Evolutionary conservation across 53 echinoderm and acorn worm genomes (phyloP), one percentile per base, ranked within the genome.

Genomic region (Hippasteria phrygiana): DNA sequence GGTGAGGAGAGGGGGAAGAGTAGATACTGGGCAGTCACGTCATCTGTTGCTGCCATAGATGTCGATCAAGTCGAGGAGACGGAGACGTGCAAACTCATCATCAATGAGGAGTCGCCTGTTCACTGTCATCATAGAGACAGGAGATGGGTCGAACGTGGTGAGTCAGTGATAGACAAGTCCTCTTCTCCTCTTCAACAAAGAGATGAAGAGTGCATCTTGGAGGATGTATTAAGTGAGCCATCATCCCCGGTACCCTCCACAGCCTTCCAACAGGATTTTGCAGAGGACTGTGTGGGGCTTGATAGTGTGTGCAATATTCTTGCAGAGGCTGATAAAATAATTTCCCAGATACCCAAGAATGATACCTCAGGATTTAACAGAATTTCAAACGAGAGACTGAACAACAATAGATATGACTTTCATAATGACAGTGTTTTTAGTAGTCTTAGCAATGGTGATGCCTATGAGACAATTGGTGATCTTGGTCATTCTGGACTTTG

Each of bases 151-250:
- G 2, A 27, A 27, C 81, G 43, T 29, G 81, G 65, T 3, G 45
- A 65, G 18, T 1, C 17, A 14, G 62, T 3, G 18, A 43, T 16
- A 33, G 31, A 24, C 36, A 18, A 1, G 24, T 39, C 38, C 22
- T 5, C 71, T 5, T 39, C 72, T 8, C 37, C 18, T 80, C 62
- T 42, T 17, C 80, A 27, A 14, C 80, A 80, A 27, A 10, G n/a
- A 13, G 45, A 62, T 20, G 81, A 2, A 27, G 85, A 85, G 24
- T 85, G 85, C 43, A 53, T 85, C n/a, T 34, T 85, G 70, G 85
- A 85, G 71, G 85, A 85, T 18, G 75, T 75, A 1, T 17, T 54
- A 5, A 71, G 70, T 40, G 85, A 69, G 48, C 85, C 85, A 10
- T 36, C 12, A 11, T 71, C 64, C 1, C 85, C 71, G 9, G 62